Conservation (phyloP, 53 echinoderm and acorn worm species). For the Arbacia lixula region DNA sequence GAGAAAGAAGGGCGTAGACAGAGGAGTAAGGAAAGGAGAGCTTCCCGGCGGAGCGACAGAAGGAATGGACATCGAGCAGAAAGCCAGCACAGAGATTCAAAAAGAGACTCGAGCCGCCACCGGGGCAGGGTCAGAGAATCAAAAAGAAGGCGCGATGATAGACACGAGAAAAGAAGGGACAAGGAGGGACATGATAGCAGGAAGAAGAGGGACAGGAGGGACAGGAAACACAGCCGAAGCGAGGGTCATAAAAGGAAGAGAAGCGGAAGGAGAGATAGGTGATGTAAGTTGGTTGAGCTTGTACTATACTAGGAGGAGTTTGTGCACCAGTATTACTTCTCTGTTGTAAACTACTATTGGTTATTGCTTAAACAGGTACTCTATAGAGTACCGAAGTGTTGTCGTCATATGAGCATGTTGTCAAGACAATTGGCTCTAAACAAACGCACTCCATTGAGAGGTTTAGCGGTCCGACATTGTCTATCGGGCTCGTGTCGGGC, state of each 20-base stretch:
- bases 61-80: constrained; percentile 40
- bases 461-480: too few species aligned
- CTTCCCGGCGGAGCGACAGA: constrained; percentile 7
- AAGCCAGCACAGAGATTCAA: not conserved
- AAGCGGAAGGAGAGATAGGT: constrained; percentile 4
- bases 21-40: constrained; percentile 33
- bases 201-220: constrained; percentile 11
- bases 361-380: too few species aligned
- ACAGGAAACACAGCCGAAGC: not conserved
- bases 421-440: too few species aligned
- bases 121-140: not conserved
- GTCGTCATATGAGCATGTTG: too few species aligned
- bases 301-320: too few species aligned
- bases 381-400: too few species aligned
- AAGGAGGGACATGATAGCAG: not conserved
- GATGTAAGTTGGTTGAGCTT: too few species aligned
- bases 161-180: not conserved
- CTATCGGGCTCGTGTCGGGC: too few species aligned
- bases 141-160: constrained; percentile 4
- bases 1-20: not conserved
- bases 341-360: too few species aligned
- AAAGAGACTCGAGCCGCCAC: not conserved
- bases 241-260: not conserved
- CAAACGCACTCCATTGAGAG: too few species aligned
- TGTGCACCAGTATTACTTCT: too few species aligned